A percentile compares a stretch with the other conserved stretches of the same genome.
These are phyloP conservation scores for Morpho helenor DNA, from an alignment of 2,888 invertebrate species.

Conservation along the genomic window DNA sequence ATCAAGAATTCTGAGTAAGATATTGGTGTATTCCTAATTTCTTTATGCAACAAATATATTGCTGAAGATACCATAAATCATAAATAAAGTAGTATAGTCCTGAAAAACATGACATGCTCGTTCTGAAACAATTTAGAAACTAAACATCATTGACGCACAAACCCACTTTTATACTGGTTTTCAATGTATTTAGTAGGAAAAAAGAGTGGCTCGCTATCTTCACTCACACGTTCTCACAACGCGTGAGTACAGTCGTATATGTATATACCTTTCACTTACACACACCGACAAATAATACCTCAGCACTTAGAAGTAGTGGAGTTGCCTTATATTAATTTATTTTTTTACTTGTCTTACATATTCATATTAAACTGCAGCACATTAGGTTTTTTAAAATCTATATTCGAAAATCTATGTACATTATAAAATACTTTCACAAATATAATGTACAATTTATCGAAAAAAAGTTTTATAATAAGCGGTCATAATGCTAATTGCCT, in stretches of 20 bases:
- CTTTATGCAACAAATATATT: not conserved
- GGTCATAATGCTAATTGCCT: no score
- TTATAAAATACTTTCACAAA: no score
- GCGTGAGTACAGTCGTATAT: slow-evolving; percentile 46
- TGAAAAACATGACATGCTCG: slow-evolving; percentile 34
- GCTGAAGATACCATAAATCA: not conserved
- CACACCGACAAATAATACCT: slow-evolving; percentile 33
- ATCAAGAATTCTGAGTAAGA: not conserved
- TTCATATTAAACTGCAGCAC: no score
- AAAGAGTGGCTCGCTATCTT: slow-evolving; percentile 55
- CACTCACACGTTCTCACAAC: slow-evolving; percentile 44
- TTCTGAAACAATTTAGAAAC: slow-evolving; percentile 49
- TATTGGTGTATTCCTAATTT: not conserved
- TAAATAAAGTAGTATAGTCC: slow-evolving; percentile 5
- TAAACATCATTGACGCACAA: slow-evolving; percentile 43
- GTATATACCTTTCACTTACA: slow-evolving; percentile 68
- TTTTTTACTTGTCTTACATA: not conserved
- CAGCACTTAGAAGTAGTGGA: slow-evolving; percentile 38
- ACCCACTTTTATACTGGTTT: slow-evolving; percentile 65
- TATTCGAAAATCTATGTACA: no score
- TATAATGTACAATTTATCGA: no score
- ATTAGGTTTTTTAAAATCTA: no score
- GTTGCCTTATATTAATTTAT: slow-evolving; percentile 23
- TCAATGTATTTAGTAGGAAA: slow-evolving; percentile 53
- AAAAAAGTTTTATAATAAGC: no score